Conservation (phyloP, 1,140 invertebrate species). For the Sycophila sp. region DNA sequence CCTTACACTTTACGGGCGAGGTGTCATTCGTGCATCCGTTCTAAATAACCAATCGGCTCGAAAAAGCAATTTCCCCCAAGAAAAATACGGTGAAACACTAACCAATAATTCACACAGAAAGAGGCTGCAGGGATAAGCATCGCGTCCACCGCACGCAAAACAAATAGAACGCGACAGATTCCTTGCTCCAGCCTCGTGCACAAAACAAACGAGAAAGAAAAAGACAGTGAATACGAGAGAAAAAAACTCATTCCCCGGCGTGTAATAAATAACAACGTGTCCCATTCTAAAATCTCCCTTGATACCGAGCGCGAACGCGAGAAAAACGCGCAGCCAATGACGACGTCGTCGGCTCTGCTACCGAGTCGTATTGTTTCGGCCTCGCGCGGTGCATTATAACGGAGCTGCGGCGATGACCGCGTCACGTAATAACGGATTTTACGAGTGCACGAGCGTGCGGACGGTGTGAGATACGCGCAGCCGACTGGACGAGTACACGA, state of each 20-base stretch:
- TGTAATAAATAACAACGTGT: neutral
- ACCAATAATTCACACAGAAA: neutral
- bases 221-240: no score
- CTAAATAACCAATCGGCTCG: neutral
- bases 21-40: neutral
- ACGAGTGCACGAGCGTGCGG: neutral
- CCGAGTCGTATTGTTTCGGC: neutral
- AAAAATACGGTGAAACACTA: neutral
- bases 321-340: neutral
- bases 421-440: constrained; percentile 42
- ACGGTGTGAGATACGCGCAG: neutral
- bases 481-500: neutral
- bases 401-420: constrained; percentile 30
- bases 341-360: constrained; percentile 24
- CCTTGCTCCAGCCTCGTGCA: neutral
- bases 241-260: neutral
- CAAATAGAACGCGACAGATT: constrained; percentile 27
- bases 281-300: neutral
- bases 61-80: neutral
- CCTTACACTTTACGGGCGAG: neutral
- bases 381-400: constrained; percentile 40
- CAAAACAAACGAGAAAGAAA: neutral
- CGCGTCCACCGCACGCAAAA: neutral
- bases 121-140: neutral
- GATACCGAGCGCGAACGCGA: neutral